Conservation (phyloP, 2,113 vertebrate species). For the Anguilla japonica region DNA sequence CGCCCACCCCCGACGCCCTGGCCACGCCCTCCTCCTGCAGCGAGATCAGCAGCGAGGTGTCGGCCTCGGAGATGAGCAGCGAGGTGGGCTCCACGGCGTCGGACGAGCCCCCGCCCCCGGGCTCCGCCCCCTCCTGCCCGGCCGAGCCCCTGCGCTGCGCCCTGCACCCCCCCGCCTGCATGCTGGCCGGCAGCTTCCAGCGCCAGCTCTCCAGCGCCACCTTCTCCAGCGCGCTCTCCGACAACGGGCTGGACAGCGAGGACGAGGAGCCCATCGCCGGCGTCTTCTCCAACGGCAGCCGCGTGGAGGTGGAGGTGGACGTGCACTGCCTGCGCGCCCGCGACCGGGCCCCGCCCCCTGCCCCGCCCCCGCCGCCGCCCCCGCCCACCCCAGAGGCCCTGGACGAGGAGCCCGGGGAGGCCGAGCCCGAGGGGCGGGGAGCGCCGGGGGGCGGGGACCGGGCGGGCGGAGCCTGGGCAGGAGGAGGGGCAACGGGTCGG, state of each 20-base stretch:
- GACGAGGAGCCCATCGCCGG: constrained; percentile 95
- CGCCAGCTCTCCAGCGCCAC: constrained; percentile 95
- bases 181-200: constrained; percentile 81
- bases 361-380: constrained; percentile 63
- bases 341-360: constrained; percentile 54
- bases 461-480: constrained; percentile 71
- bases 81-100: constrained; percentile 97
- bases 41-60: constrained; percentile 93
- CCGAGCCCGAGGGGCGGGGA: constrained; percentile 55
- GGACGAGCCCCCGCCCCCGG: constrained; percentile 78
- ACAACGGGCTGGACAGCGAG: constrained; percentile 95
- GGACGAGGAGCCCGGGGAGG: constrained; percentile 72
- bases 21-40: constrained; percentile 87
- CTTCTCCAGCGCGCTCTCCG: constrained; percentile 94
- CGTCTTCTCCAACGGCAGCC: constrained; percentile 93
- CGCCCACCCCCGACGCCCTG: constrained; percentile 52
- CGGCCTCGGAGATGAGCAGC: constrained; percentile 95
- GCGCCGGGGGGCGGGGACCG: constrained; percentile 37
- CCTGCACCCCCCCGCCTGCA: constrained; percentile 81
- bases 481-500: constrained; percentile 84
- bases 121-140: constrained; percentile 49
- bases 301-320: constrained; percentile 92
- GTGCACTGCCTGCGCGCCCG: constrained; percentile 79
- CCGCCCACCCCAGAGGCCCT: constrained; percentile 73
- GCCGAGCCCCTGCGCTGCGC: constrained; percentile 72